Evolutionary conservation across 2,888 invertebrate species (phyloP), one percentile per base, ranked within the genome.

Genomic region (Xestia sexstrigata): DNA sequence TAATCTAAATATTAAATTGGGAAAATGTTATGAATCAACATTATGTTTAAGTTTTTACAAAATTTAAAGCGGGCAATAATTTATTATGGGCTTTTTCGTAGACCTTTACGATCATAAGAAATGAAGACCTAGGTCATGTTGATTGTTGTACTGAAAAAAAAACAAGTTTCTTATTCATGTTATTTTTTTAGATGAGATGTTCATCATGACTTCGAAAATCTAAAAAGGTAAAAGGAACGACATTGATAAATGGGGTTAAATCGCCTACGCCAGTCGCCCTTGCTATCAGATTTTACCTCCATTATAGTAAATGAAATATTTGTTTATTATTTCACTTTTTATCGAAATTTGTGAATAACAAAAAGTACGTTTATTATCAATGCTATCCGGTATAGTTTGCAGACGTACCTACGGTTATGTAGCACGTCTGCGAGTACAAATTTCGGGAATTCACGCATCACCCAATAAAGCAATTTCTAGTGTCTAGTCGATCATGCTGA

Each of bases 311-410:
- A 52, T 65, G 13, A 62, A 68, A 79, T 72, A 58, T 47, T 81
- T 47, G n/a, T 62, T 66, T 58, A 30, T 35, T 58, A 72, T 70
- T 76, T 30, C 42, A 20, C 49, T 39, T 20, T 39, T 49, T n/a
- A 17, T 23, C 39, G 26, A 52, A n/a, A 55, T 70, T 60, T 67
- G 3, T 67, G 23, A 79, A 77, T 60, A 65, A 73, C 73, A 58
- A 67, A 76, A 42, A 67, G 55, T 70, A 70, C 30, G 30, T 70
- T 73, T 66, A 49, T 70, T 82, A 70, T 74, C 83, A 70, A 39
- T 45, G 55, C 47, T 67, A 67, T 83, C 47, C 42, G 58, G n/a
- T 78, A 42, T 52, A 70, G 62, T 69, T 52, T 52, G 9, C 66
- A 66, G 45, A 63, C 39, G 47, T 63, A n/a, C 30, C 35, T 39